Evolutionary conservation across 2,888 invertebrate species (phyloP), one percentile per base, ranked within the genome.

Genomic region (Andrena hattorfiana): DNA sequence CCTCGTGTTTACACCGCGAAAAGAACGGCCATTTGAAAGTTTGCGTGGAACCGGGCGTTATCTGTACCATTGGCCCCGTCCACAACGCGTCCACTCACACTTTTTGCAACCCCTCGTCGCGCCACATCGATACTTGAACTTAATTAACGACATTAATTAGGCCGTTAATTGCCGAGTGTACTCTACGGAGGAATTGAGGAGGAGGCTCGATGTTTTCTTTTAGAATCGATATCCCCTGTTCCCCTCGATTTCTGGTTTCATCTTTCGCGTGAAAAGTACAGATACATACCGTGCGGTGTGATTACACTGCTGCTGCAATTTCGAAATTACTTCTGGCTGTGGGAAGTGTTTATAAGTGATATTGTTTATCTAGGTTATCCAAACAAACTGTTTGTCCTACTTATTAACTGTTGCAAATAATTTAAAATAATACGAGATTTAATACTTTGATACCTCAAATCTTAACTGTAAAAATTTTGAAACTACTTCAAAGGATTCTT

Each of bases 1-100:
- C 83, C 80, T 85, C 78, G 78, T 87, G 87, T 87, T 87, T 87
- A 87, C 72, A 81, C 78, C 84, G 85, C 78, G 72, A 77, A 75
- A 81, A 68, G 69, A 66, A 82, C 28, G 63, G 30, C 60, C 49
- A 63, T 76, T 72, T 30, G 78, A 72, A 84, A 81, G 62, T 70
- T 73, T 8, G 7, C n/a, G 68, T 42, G 68, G 63, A 35, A 62
- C 35, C 23, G n/a, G 26, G 7, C 42, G 20, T 32, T 48, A 23
- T 54, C 66, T 23, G 7, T 64, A 48, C 26, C n/a, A 42, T n/a
- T 20, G 26, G n/a, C 8, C 42, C 7, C 30, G 8, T 60, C 62
- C 16, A 30, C n/a, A 23, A 7, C 66, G 7, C 66, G 20, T 49
- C n/a, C 8, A 0, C 23, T 6, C 4, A 16, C 48, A 13, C 23